These are phyloP conservation scores for Scrobipalpa atriplicella DNA, from an alignment of 2,888 invertebrate species.

Conservation along the genomic window DNA sequence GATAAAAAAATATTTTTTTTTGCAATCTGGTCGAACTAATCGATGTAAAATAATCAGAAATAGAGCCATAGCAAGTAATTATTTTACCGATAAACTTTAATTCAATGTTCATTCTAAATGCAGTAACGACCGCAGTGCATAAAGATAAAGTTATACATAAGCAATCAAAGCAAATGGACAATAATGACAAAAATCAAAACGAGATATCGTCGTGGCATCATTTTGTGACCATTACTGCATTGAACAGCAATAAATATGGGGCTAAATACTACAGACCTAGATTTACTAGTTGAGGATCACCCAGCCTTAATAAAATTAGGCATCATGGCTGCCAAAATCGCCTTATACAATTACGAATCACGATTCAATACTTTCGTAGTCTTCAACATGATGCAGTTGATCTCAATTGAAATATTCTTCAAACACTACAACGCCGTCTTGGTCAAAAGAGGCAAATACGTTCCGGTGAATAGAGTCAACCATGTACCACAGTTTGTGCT, in stretches of 20 bases:
- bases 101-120: constrained; percentile 33
- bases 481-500: constrained; percentile 53
- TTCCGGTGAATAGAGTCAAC: constrained; percentile 36
- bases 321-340: constrained; percentile 57
- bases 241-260: not conserved
- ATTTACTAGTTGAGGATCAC: constrained; percentile 4
- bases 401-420: constrained; percentile 52
- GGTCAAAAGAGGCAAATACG: constrained; percentile 47
- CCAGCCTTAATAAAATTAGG: constrained; percentile 38
- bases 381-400: constrained; percentile 44
- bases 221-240: not conserved
- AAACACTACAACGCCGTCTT: constrained; percentile 46
- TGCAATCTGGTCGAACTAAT: not conserved
- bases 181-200: not conserved
- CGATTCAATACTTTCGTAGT: constrained; percentile 55
- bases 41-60: not conserved
- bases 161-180: constrained; percentile 21
- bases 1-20: no score
- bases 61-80: not conserved
- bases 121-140: constrained; percentile 17
- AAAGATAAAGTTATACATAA: constrained; percentile 17
- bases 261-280: constrained; percentile 4
- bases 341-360: constrained; percentile 61
- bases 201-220: not conserved
- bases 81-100: constrained; percentile 21